Base-by-base conservation (phyloP, 2,888 invertebrate genomes). In the Lamproptera curius region DNA sequence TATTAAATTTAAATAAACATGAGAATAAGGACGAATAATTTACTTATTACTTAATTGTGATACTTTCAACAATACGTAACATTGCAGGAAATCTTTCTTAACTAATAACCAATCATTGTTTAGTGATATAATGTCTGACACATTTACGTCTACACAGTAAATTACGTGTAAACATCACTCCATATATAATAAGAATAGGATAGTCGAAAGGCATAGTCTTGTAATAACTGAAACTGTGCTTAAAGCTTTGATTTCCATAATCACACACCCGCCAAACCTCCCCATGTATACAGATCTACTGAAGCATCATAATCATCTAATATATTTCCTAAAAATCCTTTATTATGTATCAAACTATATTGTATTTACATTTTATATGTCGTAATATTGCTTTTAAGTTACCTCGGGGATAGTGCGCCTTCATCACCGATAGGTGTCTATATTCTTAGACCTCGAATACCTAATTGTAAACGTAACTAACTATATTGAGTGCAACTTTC, bases 321-420 rank as follows among this genome's bases (percentile, higher is more conserved):
- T 80, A 79, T 80, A 80, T 85, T 84, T 79, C 73, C 85, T 86
- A 86, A 85, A 87, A 86, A 84, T 79, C 73, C 76, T 74, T 80
- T 77, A 80, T 80, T 60, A 63, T 53, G 61, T 87, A 87, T 70
- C 85, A 87, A 87, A 86, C 86, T 87, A 86, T 86, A 84, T 85
- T 42, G 80, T 86, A 86, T 86, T 78, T 85, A 86, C 83, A 84
- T 76, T 73, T 81, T 87, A 85, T 86, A 85, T 86, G 83, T 86
- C 86, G 76, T 85, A 84, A 75, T 87, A 87, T 87, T 87, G 87
- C 87, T 87, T 87, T 85, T 81, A 76, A 81, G 74, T 86, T 84
- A 82, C 78, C 73, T 80, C 78, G 85, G 85, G 86, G 86, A 82
- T 83, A 81, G 85, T 85, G 85, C 83, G 70, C 77, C 74, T 78